Conservation (phyloP, 2,113 vertebrate species). For the Notothenia rossii region DNA sequence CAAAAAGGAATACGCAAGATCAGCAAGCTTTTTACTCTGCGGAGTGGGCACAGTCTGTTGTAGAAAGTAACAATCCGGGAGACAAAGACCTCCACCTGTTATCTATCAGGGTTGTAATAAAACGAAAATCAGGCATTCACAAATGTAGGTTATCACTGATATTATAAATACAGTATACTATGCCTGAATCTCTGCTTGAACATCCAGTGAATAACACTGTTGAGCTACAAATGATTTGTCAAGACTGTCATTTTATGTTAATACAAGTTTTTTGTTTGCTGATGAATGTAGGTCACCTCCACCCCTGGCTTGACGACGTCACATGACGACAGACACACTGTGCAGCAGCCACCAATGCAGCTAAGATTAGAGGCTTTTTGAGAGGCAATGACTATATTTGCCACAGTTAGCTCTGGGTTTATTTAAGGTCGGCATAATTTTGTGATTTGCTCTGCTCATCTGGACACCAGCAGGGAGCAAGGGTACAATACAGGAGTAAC, state of each 20-base stretch:
- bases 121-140: constrained; percentile 22
- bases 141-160: constrained; percentile 17
- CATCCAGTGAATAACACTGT: constrained; percentile 7
- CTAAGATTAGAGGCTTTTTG: constrained; percentile 62
- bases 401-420: constrained; percentile 50
- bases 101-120: constrained; percentile 31
- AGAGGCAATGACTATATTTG: constrained; percentile 42
- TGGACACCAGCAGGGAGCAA: constrained; percentile 33
- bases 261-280: constrained; percentile 51
- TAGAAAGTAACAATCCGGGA: constrained; percentile 62
- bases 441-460: constrained; percentile 49
- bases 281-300: constrained; percentile 69
- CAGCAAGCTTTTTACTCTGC: constrained; percentile 66
- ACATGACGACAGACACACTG: constrained; percentile 50
- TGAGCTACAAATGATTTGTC: constrained; percentile 44
- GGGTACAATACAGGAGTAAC: constrained; percentile 39
- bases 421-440: constrained; percentile 60
- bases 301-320: constrained; percentile 35
- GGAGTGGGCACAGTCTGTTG: constrained; percentile 36
- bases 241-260: constrained; percentile 30
- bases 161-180: constrained; percentile 9
- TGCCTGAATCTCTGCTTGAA: constrained; percentile 57
- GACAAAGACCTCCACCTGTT: constrained; percentile 60
- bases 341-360: constrained; percentile 38
- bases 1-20: constrained; percentile 76